Percentiles rank a stretch among this genome's conserved stretches.
Evolutionary conservation across 2,888 invertebrate species (phyloP).

Genomic region (Cerastis rubricosa): DNA sequence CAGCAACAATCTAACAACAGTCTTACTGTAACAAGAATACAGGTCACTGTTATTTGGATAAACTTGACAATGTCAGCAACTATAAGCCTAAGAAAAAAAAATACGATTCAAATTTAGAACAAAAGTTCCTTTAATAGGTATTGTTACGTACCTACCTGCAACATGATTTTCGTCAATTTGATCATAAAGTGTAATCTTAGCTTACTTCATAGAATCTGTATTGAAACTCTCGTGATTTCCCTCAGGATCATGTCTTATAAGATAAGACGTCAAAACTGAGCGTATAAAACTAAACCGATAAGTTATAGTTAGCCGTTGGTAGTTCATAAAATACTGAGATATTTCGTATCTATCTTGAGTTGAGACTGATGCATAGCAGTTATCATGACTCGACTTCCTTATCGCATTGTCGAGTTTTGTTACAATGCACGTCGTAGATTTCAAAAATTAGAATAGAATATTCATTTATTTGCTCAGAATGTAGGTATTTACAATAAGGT

Average conservation of each 20-base stretch:
- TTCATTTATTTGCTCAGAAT: too few species aligned
- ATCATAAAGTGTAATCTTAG: slow-evolving; percentile 24
- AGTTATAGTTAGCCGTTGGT: slow-evolving; percentile 34
- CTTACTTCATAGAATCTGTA: slow-evolving; percentile 29
- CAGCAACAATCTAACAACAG: too few species aligned
- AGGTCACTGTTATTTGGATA: too few species aligned
- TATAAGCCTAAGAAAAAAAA: too few species aligned
- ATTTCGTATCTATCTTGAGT: not conserved
- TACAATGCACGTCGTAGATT: not conserved
- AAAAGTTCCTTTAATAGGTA: not conserved
- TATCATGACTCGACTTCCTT: too few species aligned
- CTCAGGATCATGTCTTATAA: slow-evolving; percentile 60
- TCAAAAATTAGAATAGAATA: too few species aligned
- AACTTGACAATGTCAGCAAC: too few species aligned
- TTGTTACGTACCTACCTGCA: slow-evolving; percentile 6
- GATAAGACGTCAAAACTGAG: slow-evolving; percentile 67
- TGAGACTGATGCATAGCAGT: too few species aligned
- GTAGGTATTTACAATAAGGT: too few species aligned
- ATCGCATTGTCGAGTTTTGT: not conserved
- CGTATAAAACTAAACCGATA: slow-evolving; percentile 44
- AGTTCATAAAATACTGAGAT: slow-evolving; percentile 23
- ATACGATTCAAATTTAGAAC: not conserved
- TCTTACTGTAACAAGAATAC: too few species aligned
- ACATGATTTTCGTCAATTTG: slow-evolving; percentile 32
- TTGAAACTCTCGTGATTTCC: slow-evolving; percentile 67